phyloP scores from a whole-genome alignment of 92 coral and sea anemone genomes.

The Diadumene lineata region DNA sequence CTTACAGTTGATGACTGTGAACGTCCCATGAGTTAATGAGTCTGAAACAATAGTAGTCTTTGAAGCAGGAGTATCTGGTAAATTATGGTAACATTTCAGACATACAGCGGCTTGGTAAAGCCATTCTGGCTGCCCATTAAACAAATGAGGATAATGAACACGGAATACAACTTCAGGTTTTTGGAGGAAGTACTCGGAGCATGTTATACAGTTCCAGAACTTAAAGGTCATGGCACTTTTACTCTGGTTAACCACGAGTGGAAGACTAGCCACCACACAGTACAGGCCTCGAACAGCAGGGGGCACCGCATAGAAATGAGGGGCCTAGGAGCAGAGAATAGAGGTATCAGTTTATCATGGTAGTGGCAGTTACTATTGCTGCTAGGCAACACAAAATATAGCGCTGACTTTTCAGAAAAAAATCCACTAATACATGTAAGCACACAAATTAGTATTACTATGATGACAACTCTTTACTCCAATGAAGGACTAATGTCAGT shows the following conservation, averaged over 20 bases:
- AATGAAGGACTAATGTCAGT: too few species aligned
- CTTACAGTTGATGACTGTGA: constrained; percentile 27
- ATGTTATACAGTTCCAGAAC: constrained; percentile 99
- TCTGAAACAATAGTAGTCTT: constrained; percentile 17
- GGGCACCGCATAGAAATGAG: constrained; percentile 71
- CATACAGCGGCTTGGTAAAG: constrained; percentile 96
- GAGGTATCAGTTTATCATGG: constrained; percentile 67
- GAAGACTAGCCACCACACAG: constrained; percentile 90
- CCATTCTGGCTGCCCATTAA: constrained; percentile 93
- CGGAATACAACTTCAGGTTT: constrained; percentile 97
- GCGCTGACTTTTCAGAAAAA: too few species aligned
- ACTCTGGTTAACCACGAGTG: constrained; percentile 69
- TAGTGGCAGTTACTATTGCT: neutral
- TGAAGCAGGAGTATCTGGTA: too few species aligned
- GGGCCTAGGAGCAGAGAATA: constrained; percentile 85
- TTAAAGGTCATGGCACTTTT: constrained; percentile 90
- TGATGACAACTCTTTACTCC: too few species aligned
- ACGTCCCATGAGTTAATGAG: constrained; percentile 19
- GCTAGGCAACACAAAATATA: neutral
- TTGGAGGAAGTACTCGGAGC: constrained; percentile 90
- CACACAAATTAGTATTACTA: too few species aligned
- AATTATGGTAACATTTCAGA: constrained; percentile 54
- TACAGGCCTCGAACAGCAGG: constrained; percentile 77
- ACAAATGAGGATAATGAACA: constrained; percentile 88
- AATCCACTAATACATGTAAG: too few species aligned